These are phyloP conservation scores for Herminia tarsipennalis DNA, from an alignment of 2,888 invertebrate genomes.

Conservation along the genomic window DNA sequence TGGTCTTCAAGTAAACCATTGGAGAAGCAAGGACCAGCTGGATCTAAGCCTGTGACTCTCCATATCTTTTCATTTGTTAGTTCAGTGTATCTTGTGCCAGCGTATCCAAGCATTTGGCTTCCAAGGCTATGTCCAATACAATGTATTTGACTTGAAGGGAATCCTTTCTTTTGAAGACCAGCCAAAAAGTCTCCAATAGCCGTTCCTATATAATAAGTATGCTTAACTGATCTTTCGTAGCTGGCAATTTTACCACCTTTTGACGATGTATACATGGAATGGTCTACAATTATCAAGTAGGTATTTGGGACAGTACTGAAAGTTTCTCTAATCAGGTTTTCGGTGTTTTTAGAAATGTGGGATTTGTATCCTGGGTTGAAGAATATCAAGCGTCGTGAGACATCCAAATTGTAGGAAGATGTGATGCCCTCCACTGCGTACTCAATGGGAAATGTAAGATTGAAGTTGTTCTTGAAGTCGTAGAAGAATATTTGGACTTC, in stretches of 20 bases:
- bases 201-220: slow-evolving; percentile 66
- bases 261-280: slow-evolving; percentile 70
- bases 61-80: slow-evolving; percentile 66
- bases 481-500: slow-evolving; percentile 70
- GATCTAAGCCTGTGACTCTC: slow-evolving; percentile 74
- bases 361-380: slow-evolving; percentile 80
- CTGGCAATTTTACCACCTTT: slow-evolving; percentile 66
- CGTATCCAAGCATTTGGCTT: slow-evolving; percentile 69
- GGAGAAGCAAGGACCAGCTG: slow-evolving; percentile 79
- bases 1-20: slow-evolving; percentile 73
- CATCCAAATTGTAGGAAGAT: slow-evolving; percentile 63
- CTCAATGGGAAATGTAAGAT: slow-evolving; percentile 62
- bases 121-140: slow-evolving; percentile 77
- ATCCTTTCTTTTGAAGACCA: slow-evolving; percentile 58
- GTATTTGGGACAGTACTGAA: slow-evolving; percentile 67
- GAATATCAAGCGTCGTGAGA: slow-evolving; percentile 66
- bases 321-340: slow-evolving; percentile 67
- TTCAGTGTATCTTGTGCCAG: slow-evolving; percentile 61
- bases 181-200: slow-evolving; percentile 67
- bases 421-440: slow-evolving; percentile 62
- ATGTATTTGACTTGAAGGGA: slow-evolving; percentile 68
- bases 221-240: slow-evolving; percentile 71
- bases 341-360: slow-evolving; percentile 67
- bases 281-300: slow-evolving; percentile 74
- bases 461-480: slow-evolving; percentile 75